Evolutionary conservation across 2,113 vertebrate genomes (phyloP).

Genomic region (Cygnus atratus): DNA sequence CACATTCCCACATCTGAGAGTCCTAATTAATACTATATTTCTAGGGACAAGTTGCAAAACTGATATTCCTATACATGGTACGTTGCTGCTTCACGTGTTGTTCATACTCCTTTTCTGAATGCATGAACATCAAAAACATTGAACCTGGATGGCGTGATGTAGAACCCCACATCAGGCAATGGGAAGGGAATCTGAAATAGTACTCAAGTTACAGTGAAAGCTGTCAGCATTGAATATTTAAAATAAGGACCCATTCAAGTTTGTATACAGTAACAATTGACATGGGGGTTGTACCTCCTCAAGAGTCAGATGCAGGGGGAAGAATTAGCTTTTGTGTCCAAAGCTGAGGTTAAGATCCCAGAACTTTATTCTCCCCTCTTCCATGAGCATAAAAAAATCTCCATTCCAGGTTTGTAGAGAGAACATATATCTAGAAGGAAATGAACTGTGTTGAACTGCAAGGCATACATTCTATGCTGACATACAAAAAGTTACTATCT

Average conservation of each 20-base stretch:
- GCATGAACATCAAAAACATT: background rate
- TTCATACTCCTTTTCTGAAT: background rate
- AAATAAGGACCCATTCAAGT: background rate
- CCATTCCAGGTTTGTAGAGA: background rate
- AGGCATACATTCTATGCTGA: background rate
- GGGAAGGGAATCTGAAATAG: background rate
- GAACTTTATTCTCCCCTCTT: background rate
- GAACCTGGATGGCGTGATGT: background rate
- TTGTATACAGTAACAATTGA: background rate
- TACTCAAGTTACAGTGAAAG: background rate
- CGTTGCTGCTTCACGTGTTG: background rate
- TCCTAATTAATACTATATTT: background rate
- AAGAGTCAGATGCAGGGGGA: background rate
- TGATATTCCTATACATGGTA: background rate
- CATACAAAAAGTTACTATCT: background rate
- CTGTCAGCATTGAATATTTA: background rate
- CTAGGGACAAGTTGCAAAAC: background rate
- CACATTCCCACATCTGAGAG: background rate
- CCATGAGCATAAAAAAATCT: background rate
- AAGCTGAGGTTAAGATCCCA: background rate
- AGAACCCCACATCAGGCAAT: background rate
- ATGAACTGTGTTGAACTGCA: background rate
- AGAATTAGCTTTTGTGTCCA: conserved; percentile 4
- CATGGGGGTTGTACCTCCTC: background rate
- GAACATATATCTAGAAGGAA: background rate